Evolutionary conservation across 2,113 vertebrate species (phyloP).

Genomic region (Todiramphus chloris): DNA sequence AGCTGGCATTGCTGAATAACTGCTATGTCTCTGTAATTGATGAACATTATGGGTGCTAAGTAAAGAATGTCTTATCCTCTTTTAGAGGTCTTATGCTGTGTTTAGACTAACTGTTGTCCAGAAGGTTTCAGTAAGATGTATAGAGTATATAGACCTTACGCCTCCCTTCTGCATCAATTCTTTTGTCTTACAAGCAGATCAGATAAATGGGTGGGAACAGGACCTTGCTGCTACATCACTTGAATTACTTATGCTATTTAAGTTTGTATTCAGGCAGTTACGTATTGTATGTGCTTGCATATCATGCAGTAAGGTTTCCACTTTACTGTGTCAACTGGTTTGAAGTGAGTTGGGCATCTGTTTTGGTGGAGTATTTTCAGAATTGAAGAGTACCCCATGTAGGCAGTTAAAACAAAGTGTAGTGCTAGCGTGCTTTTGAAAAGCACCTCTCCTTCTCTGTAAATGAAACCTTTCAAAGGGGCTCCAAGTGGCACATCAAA

Average conservation of each 20-base stretch:
- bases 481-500: neutral
- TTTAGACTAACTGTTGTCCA: neutral
- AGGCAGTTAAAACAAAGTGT: neutral
- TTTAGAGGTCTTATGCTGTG: neutral
- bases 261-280: neutral
- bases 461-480: neutral
- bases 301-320: neutral
- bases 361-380: neutral
- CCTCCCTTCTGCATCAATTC: neutral
- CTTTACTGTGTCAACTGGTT: neutral
- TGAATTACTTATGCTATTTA: neutral
- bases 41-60: neutral
- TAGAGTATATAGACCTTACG: neutral
- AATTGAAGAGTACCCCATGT: neutral
- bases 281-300: neutral
- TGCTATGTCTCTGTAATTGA: neutral
- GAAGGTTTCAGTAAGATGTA: neutral
- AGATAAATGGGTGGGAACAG: neutral
- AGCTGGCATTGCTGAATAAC: neutral
- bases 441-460: neutral
- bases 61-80: neutral
- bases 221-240: neutral
- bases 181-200: neutral
- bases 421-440: neutral
- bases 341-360: neutral